Evolutionary conservation across 1,140 invertebrate species (phyloP), one percentile per base, ranked within the genome.

Genomic region (Lepidurus arcticus): DNA sequence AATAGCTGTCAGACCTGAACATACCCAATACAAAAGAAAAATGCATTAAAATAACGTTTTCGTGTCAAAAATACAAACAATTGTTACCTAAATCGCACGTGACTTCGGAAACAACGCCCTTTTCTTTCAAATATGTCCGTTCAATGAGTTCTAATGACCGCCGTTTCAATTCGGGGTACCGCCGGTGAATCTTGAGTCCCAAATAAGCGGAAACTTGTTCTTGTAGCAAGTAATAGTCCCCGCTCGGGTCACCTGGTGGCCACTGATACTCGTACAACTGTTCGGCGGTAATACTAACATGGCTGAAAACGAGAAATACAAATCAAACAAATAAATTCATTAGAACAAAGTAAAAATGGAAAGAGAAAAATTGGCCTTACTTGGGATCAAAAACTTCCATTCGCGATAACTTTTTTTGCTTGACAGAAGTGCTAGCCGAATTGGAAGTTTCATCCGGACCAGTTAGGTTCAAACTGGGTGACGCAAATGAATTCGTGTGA

Each of bases 211-310:
- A 93, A 74, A 98, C 91, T 86, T 97, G 94, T 86, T 97, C 95
- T 83, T 96, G 95, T 73, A 97, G 89, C 89, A 96, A 93, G 82
- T 89, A 94, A 7, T 90, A 90, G 80, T 94, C 92, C 81, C 87
- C 90, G 87, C 86, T 80, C 34, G 80, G 80, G 42, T 89, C 89
- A 80, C 91, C 90, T 47, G 90, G 88, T 7, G 95, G 94, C 96
- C 96, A 98, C 82, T 93, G 92, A 83, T 98, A 98, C 84, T 98
- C 96, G 81, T 94, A 94, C 24, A 98, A 90, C 83, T 93, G 93
- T 76, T 94, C 91, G 13, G 93, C 93, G 11, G 90, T 92, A 82
- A 94, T 91, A 45, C 92, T 89, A 81, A 84, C 83, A n/a, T 84
- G 84, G 75, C 78, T 80, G 75, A 9, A 16, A 21, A 16, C 0